Conservation (phyloP, 2,888 invertebrate genomes). For the Theretra japonica region DNA sequence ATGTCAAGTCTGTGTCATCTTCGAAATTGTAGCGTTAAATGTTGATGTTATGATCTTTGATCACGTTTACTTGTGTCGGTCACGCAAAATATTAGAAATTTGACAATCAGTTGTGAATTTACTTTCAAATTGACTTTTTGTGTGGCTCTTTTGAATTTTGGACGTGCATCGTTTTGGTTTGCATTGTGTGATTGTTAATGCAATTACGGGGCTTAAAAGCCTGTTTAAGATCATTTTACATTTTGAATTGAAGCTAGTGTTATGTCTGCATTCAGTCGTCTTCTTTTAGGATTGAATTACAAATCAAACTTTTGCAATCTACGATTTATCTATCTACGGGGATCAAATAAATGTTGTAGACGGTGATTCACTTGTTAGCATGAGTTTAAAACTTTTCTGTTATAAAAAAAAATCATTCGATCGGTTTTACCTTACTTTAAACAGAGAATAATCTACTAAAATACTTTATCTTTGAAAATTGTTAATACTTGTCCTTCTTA, state of each 20-base stretch:
- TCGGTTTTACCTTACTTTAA: no score
- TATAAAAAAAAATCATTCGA: no score
- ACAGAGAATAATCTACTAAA: no score
- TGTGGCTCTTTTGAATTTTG: conserved; percentile 14
- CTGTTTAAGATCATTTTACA: not conserved
- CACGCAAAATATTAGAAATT: conserved; percentile 15
- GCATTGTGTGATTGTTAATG: not conserved
- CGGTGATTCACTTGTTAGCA: no score
- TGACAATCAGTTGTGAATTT: conserved; percentile 11
- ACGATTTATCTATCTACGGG: no score
- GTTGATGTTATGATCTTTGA: conserved; percentile 15
- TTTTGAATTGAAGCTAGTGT: not conserved
- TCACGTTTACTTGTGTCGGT: conserved; percentile 17
- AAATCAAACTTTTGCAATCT: not conserved
- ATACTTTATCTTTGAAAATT: no score
- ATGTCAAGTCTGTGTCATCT: conserved; percentile 13
- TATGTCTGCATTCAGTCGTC: not conserved
- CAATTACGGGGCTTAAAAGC: not conserved
- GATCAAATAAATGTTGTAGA: no score
- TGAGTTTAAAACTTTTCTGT: no score
- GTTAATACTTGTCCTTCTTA: no score
- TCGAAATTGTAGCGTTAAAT: conserved; percentile 1
- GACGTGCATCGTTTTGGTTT: not conserved
- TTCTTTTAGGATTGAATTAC: not conserved
- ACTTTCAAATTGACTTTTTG: conserved; percentile 10